Evolutionary conservation across 2,797 vertebrate species (phyloP), one percentile per base, ranked within the genome.

Genomic region (Huso huso): DNA sequence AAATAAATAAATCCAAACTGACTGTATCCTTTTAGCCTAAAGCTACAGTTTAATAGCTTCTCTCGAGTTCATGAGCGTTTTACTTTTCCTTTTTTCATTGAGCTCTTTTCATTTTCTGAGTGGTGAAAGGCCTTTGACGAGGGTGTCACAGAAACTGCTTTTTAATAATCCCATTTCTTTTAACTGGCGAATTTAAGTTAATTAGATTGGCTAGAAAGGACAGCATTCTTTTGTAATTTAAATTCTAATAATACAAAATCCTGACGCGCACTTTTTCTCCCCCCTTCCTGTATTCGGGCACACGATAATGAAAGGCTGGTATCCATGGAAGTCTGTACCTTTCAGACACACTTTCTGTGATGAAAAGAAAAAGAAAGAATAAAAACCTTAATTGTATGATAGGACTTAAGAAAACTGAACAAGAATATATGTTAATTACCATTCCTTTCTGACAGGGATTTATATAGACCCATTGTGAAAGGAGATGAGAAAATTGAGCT

Each of bases 221-320:
- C 79, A 69, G 78, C 81, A 83, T 89, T 88, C 89, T 90, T 91
- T 91, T 90, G 89, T 89, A 87, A 90, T 91, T 92, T 89, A 90
- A 90, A 91, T 91, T 81, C 87, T 37, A 37, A 37, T 37, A 37
- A 37, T 37, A 37, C 2, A 37, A 37, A 37, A 37, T 37, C 23
- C 23, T 37, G 2, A 1, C 23, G 23, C 23, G 85, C 23, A 3
- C 23, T 37, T 37, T 37, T 37, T 37, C 77, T 78, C 73, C 11
- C 66, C 51, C 51, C 62, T 61, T 6, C 12, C 62, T 12, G 48
- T 55, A 70, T 65, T 48, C 10, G 69, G 68, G 70, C 68, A 48
- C 62, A 68, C 55, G 72, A 69, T 71, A 71, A 71, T 68, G 69
- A 71, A 71, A 63, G 65, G 62, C 50, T 61, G 48, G 49, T 51